Conservation (phyloP, 2,888 invertebrate genomes). For the Allophyes oxyacanthae region DNA sequence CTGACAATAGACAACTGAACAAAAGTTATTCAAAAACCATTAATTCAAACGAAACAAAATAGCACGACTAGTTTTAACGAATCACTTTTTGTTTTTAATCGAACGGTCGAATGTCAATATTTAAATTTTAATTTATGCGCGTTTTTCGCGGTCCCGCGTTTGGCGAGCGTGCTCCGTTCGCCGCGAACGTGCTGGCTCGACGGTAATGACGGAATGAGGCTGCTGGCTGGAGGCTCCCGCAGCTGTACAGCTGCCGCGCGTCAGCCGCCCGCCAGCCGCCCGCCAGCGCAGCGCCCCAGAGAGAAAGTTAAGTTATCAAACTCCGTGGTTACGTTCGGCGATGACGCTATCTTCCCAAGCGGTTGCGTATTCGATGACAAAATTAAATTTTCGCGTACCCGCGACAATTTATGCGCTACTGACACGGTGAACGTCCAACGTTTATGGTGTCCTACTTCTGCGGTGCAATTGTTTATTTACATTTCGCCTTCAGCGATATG, state of each 20-base stretch:
- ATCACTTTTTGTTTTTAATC: constrained; percentile 63
- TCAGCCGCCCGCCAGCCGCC: constrained; percentile 46
- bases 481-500: constrained; percentile 25
- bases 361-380: constrained; percentile 88
- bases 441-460: constrained; percentile 74
- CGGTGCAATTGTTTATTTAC: constrained; percentile 64
- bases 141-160: constrained; percentile 57
- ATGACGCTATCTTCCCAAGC: constrained; percentile 83
- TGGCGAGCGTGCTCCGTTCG: constrained; percentile 76
- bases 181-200: constrained; percentile 78
- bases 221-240: constrained; percentile 63
- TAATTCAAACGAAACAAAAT: constrained; percentile 65
- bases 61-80: constrained; percentile 62
- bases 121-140: constrained; percentile 57
- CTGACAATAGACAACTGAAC: constrained; percentile 68
- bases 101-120: constrained; percentile 61
- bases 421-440: constrained; percentile 79
- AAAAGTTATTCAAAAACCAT: constrained; percentile 74
- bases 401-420: constrained; percentile 78
- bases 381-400: constrained; percentile 80
- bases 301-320: constrained; percentile 88
- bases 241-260: constrained; percentile 58
- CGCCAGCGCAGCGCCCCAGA: constrained; percentile 64
- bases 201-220: constrained; percentile 78
- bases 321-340: constrained; percentile 85